phyloP scores from a whole-genome alignment of 1,140 invertebrate species.

The Cydia strobilella region DNA sequence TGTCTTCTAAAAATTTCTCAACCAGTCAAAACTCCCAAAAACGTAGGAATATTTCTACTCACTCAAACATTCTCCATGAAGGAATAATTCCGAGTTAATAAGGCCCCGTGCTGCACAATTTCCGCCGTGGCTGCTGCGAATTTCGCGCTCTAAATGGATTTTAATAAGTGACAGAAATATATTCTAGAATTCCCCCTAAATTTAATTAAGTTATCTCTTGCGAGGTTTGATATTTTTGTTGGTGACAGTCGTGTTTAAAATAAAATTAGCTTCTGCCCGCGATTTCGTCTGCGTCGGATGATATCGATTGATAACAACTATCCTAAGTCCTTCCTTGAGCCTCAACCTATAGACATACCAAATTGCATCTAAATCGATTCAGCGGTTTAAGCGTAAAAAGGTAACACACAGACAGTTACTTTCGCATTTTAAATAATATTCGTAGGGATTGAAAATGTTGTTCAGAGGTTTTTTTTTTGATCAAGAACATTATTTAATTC shows the following conservation, averaged over 20 bases:
- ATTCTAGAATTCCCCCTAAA: constrained; percentile 16
- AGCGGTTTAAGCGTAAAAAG: too few species aligned
- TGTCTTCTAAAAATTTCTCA: not conserved
- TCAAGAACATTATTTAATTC: too few species aligned
- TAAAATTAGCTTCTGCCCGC: too few species aligned
- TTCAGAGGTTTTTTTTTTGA: too few species aligned
- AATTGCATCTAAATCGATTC: too few species aligned
- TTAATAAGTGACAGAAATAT: constrained; percentile 32
- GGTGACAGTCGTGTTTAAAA: not conserved
- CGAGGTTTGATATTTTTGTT: not conserved
- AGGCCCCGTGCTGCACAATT: constrained; percentile 29
- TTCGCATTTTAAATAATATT: too few species aligned
- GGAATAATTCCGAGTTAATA: constrained; percentile 31
- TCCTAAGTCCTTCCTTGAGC: too few species aligned
- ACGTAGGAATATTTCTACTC: not conserved
- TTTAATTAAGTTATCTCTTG: constrained; percentile 27
- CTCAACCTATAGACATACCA: too few species aligned
- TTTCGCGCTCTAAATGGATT: constrained; percentile 27
- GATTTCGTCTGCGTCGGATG: too few species aligned
- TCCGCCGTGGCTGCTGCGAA: constrained; percentile 26
- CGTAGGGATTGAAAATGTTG: too few species aligned
- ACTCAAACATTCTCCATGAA: not conserved
- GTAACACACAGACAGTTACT: too few species aligned
- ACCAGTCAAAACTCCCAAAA: not conserved
- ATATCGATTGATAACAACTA: too few species aligned